These are phyloP conservation scores for Perdita meconis DNA, from an alignment of 2,888 invertebrate species.

Conservation along the genomic window DNA sequence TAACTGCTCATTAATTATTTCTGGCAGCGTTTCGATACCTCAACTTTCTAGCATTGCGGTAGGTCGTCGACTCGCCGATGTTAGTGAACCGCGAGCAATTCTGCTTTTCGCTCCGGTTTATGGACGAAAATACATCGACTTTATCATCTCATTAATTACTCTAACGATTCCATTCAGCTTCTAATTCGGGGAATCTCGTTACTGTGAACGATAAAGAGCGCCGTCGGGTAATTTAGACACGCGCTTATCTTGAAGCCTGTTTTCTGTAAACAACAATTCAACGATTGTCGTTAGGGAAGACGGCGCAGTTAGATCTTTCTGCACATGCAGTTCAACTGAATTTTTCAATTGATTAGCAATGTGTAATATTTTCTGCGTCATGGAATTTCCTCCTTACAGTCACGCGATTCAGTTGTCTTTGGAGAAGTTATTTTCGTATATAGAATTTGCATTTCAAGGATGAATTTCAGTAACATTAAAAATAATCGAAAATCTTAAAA, in stretches of 20 bases:
- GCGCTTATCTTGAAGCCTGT: too few species aligned
- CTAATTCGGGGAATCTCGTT: background rate
- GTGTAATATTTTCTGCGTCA: too few species aligned
- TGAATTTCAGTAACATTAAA: too few species aligned
- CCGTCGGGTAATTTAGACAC: too few species aligned
- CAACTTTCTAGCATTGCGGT: slow-evolving; percentile 47
- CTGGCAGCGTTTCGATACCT: background rate
- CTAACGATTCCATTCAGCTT: background rate
- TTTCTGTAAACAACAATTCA: too few species aligned
- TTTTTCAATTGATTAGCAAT: too few species aligned
- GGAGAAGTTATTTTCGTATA: slow-evolving; percentile 31
- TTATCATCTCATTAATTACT: background rate
- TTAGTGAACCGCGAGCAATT: slow-evolving; percentile 11
- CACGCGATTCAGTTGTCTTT: background rate
- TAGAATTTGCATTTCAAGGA: too few species aligned
- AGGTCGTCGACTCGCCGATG: slow-evolving; percentile 49
- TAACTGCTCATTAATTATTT: slow-evolving; percentile 29
- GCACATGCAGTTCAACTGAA: too few species aligned
- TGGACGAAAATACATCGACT: background rate
- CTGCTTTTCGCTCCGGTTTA: slow-evolving; percentile 8
- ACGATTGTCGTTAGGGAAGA: too few species aligned
- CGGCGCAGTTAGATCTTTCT: too few species aligned
- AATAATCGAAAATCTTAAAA: too few species aligned
- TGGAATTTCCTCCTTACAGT: background rate
- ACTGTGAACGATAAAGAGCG: background rate